phyloP scores from a whole-genome alignment of 2,888 invertebrate genomes.

The Hedychridium roseum region DNA sequence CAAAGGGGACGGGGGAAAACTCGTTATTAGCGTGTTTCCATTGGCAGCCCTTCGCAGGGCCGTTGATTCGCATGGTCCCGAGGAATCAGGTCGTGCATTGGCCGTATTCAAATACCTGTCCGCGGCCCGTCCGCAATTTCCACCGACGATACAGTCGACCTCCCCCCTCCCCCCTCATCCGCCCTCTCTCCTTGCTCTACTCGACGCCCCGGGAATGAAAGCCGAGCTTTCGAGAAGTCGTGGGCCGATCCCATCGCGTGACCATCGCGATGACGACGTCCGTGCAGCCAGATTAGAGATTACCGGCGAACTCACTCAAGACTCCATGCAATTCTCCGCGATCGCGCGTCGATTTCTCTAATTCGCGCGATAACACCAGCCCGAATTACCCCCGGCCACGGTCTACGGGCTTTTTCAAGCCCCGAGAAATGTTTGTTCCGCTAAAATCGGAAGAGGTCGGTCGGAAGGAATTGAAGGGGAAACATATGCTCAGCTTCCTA shows the following conservation, averaged over 20 bases:
- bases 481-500: no score
- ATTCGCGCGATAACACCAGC: constrained; percentile 4
- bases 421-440: no score
- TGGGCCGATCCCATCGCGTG: constrained; percentile 30
- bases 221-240: no score
- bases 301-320: constrained; percentile 23
- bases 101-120: constrained; percentile 12
- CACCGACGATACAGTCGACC: no score
- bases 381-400: neutral
- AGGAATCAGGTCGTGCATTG: constrained; percentile 25
- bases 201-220: no score
- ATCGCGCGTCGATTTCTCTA: constrained; percentile 13
- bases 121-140: constrained; percentile 13
- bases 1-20: no score
- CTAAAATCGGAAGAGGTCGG: neutral
- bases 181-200: no score
- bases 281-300: constrained; percentile 10
- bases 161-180: no score
- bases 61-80: no score
- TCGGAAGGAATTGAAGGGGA: neutral
- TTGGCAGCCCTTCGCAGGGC: no score
- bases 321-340: constrained; percentile 22
- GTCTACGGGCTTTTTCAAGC: constrained; percentile 3
- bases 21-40: no score
- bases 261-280: constrained; percentile 28